phyloP scores from a whole-genome alignment of 1,140 invertebrate species.

The Schmidtea mediterranea region DNA sequence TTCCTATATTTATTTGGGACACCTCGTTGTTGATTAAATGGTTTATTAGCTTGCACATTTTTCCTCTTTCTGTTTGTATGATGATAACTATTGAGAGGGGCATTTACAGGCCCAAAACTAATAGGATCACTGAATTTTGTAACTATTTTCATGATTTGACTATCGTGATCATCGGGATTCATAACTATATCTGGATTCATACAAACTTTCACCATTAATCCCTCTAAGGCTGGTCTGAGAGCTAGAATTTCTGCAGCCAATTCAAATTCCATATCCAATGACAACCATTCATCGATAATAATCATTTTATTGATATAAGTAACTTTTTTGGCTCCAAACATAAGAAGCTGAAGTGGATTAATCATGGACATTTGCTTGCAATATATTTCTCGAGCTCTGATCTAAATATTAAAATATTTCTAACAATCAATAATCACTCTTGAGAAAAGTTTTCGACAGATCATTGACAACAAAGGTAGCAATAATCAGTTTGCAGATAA shows the following conservation, averaged over 20 bases:
- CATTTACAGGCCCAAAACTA: slow-evolving; percentile 10
- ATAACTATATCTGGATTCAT: slow-evolving; percentile 39
- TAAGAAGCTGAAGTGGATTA: slow-evolving; percentile 59
- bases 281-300: slow-evolving; percentile 36
- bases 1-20: too few relatives aligned
- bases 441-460: too few relatives aligned
- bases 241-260: slow-evolving; percentile 51
- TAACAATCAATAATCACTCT: too few relatives aligned
- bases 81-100: too few relatives aligned
- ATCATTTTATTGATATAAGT: background rate
- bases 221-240: slow-evolving; percentile 56
- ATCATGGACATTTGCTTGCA: slow-evolving; percentile 94
- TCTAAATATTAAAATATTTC: too few relatives aligned
- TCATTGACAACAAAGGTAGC: too few relatives aligned
- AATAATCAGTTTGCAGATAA: too few relatives aligned
- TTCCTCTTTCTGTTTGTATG: too few relatives aligned
- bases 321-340: slow-evolving; percentile 40
- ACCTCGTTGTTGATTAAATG: too few relatives aligned
- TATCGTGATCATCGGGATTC: slow-evolving; percentile 14
- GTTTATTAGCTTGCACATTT: too few relatives aligned
- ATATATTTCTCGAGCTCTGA: slow-evolving; percentile 70
- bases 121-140: slow-evolving; percentile 15
- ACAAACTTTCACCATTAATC: slow-evolving; percentile 46
- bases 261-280: slow-evolving; percentile 50
- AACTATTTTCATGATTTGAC: slow-evolving; percentile 16